phyloP scores from a whole-genome alignment of 2,113 vertebrate species.

The pig (Sus scrofa) region DNA sequence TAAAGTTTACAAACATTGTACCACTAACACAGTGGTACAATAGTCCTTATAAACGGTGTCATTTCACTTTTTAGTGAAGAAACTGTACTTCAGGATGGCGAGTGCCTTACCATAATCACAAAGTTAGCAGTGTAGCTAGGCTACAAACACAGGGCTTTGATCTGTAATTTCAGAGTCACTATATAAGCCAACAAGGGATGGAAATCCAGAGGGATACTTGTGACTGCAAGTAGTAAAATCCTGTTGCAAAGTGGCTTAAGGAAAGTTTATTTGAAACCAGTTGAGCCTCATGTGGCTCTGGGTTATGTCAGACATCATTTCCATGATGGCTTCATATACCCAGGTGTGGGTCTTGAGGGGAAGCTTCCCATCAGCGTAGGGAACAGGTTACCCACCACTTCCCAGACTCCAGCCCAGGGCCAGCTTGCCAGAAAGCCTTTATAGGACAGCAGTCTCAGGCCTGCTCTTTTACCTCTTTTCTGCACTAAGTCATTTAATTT shows the following conservation, averaged over 20 bases:
- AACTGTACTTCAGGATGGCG: background rate
- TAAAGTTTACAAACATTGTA: background rate
- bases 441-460: background rate
- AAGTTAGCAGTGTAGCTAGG: background rate
- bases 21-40: background rate
- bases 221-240: background rate
- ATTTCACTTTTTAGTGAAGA: slow-evolving; percentile 15
- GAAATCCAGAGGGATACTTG: background rate
- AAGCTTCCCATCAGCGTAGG: background rate
- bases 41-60: background rate
- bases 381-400: background rate
- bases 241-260: background rate
- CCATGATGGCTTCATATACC: background rate
- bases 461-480: background rate
- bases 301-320: background rate
- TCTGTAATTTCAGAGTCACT: background rate
- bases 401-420: background rate
- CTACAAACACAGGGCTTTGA: background rate
- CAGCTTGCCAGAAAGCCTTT: background rate
- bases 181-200: slow-evolving; percentile 1
- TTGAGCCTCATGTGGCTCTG: background rate
- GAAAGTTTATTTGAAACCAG: background rate
- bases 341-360: background rate
- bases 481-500: background rate
- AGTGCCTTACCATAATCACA: background rate